Conservation (phyloP, 2,888 invertebrate genomes). For the Noctua pronuba region DNA sequence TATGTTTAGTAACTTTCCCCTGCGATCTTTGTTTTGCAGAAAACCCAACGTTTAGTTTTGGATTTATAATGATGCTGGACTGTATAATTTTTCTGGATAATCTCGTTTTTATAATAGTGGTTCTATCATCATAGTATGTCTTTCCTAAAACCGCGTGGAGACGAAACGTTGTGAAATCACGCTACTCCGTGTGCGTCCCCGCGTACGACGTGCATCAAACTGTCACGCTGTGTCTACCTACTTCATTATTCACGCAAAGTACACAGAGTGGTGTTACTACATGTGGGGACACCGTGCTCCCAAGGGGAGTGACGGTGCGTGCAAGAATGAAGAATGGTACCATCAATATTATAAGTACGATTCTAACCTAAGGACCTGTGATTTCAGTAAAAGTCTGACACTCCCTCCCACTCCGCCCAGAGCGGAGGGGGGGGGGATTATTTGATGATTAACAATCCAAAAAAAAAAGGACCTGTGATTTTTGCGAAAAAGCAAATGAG, state of each 20-base stretch:
- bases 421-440: no score
- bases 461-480: not conserved
- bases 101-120: not conserved
- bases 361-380: not conserved
- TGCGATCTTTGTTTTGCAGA: not conserved
- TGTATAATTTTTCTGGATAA: not conserved
- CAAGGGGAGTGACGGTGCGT: not conserved
- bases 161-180: conserved; percentile 30
- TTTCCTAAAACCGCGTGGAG: not conserved
- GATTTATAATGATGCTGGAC: not conserved
- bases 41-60: not conserved
- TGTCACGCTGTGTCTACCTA: conserved; percentile 12
- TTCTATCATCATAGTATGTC: not conserved
- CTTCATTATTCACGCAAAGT: conserved; percentile 43
- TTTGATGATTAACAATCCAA: no score
- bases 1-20: not conserved
- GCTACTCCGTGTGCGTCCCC: conserved; percentile 9
- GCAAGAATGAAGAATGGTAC: not conserved
- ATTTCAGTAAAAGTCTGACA: no score
- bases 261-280: conserved; percentile 30
- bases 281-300: conserved; percentile 5
- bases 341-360: not conserved
- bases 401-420: no score
- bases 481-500: not conserved
- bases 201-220: conserved; percentile 24